Conservation (phyloP, 2,888 invertebrate species). For the Sinelater perroti region DNA sequence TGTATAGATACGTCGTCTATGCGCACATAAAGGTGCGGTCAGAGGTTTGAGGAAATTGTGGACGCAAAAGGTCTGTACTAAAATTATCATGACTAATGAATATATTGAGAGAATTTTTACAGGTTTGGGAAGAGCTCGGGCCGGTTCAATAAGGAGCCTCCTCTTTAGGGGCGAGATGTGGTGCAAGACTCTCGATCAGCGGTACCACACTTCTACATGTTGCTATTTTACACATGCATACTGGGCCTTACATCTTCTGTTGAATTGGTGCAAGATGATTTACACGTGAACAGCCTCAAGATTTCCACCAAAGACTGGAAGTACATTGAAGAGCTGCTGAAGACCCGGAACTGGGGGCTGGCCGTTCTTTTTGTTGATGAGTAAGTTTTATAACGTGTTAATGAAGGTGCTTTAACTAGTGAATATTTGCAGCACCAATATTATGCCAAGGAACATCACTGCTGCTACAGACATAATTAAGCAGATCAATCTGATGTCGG, state of each 20-base stretch:
- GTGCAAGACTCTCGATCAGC: constrained; percentile 93
- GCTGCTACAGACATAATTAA: constrained; percentile 80
- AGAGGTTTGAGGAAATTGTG: constrained; percentile 93
- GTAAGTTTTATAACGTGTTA: constrained; percentile 68
- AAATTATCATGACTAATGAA: not conserved
- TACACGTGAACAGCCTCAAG: constrained; percentile 88
- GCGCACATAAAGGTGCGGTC: constrained; percentile 80
- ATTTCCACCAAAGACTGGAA: constrained; percentile 83
- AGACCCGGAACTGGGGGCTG: constrained; percentile 92
- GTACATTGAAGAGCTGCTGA: constrained; percentile 82
- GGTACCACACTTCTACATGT: constrained; percentile 91
- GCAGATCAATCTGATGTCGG: constrained; percentile 93
- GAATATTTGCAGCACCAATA: constrained; percentile 71
- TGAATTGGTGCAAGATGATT: constrained; percentile 94
- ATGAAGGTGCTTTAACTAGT: not conserved
- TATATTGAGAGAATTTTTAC: constrained; percentile 19
- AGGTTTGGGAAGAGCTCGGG: constrained; percentile 82
- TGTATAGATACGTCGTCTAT: constrained; percentile 84
- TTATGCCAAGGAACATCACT: constrained; percentile 88
- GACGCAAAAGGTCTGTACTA: constrained; percentile 82
- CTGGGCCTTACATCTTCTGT: constrained; percentile 85
- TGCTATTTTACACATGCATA: constrained; percentile 80
- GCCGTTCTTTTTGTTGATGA: constrained; percentile 93
- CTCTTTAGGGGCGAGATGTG: constrained; percentile 84
- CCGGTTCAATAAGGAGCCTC: constrained; percentile 94